Percentiles rank a stretch among this genome's conserved stretches.
These are phyloP conservation scores for Chymomyza amoena DNA, from an alignment of 2,888 invertebrate species.

Conservation along the genomic window DNA sequence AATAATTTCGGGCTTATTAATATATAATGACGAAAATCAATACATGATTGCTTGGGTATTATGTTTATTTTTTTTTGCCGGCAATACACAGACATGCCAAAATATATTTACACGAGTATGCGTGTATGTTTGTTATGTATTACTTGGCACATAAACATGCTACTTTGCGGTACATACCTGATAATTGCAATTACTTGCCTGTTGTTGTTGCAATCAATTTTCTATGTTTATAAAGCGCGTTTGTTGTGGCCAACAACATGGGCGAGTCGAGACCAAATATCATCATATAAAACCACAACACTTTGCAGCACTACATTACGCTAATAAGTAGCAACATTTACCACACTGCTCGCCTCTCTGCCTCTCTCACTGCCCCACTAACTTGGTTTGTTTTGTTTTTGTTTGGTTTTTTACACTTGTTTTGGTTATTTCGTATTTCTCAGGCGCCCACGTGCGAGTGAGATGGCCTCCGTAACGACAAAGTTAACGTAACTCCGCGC, in stretches of 20 bases:
- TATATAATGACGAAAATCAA: constrained; percentile 66
- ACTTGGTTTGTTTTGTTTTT: constrained; percentile 51
- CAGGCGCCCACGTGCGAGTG: constrained; percentile 51
- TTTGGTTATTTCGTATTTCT: constrained; percentile 21
- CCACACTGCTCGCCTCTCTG: constrained; percentile 4
- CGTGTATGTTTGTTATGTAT: background rate
- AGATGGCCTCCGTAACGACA: constrained; percentile 12
- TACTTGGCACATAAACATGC: background rate
- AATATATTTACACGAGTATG: background rate
- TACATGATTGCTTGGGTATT: constrained; percentile 34
- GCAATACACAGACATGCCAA: background rate
- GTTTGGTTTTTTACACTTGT: constrained; percentile 33
- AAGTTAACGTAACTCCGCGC: background rate
- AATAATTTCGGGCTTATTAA: constrained; percentile 49
- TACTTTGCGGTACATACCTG: constrained; percentile 53
- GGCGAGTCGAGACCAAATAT: background rate
- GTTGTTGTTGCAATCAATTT: constrained; percentile 62
- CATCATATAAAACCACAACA: background rate
- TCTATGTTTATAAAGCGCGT: constrained; percentile 41
- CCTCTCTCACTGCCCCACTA: constrained; percentile 47
- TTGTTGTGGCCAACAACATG: background rate
- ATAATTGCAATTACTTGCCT: constrained; percentile 60
- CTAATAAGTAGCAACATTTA: background rate
- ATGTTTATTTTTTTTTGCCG: background rate
- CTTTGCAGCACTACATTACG: background rate